These are phyloP conservation scores for Vidua chalybeata DNA, from an alignment of 2,113 vertebrate genomes.

Conservation along the genomic window DNA sequence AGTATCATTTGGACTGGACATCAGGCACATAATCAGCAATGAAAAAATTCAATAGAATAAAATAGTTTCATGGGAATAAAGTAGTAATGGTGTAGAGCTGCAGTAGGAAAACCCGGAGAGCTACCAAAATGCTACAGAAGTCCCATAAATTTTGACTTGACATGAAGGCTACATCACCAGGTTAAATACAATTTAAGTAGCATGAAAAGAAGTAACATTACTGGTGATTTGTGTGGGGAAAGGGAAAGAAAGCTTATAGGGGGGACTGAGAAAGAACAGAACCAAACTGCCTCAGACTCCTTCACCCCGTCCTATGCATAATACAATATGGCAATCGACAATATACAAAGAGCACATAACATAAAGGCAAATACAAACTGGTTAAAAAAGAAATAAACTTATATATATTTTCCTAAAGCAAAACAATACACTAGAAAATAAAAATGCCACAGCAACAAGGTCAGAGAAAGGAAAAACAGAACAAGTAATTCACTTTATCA, in stretches of 20 bases:
- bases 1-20: constrained; percentile 69
- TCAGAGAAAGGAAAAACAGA: constrained; percentile 65
- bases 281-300: constrained; percentile 4
- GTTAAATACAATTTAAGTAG: neutral
- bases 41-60: neutral
- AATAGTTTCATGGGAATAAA: constrained; percentile 18
- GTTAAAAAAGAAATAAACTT: constrained; percentile 39
- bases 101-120: neutral
- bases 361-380: constrained; percentile 56
- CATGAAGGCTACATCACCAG: neutral
- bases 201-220: neutral
- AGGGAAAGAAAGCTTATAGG: neutral
- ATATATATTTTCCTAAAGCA: constrained; percentile 1
- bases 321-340: constrained; percentile 68
- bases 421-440: constrained; percentile 67
- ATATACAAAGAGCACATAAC: constrained; percentile 55
- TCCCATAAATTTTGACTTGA: neutral
- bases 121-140: neutral
- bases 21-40: neutral
- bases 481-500: constrained; percentile 67
- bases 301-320: constrained; percentile 10
- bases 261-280: neutral
- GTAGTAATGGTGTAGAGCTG: neutral
- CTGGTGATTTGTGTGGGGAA: neutral
- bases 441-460: constrained; percentile 57